Conservation (phyloP, 2,113 vertebrate species). For the Myotis lucifugus region DNA sequence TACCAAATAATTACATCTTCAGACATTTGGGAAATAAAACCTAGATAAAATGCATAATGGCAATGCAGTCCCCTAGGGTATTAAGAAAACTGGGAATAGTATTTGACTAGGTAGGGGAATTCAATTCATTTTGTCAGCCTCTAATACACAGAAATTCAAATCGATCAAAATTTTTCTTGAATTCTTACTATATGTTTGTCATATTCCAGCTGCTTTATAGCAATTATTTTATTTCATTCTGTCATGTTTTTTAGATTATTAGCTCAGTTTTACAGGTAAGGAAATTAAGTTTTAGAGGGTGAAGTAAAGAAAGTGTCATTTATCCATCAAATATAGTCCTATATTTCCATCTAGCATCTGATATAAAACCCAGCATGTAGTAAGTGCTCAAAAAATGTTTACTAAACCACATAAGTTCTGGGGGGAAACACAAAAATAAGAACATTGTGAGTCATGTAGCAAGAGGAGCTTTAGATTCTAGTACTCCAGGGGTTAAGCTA, state of each 20-base stretch:
- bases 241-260: neutral
- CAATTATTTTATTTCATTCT: slow-evolving; percentile 32
- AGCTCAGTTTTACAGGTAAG: neutral
- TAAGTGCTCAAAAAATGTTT: neutral
- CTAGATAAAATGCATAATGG: neutral
- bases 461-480: neutral
- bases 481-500: neutral
- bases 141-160: slow-evolving; percentile 18
- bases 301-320: neutral
- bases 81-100: neutral
- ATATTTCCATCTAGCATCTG: neutral
- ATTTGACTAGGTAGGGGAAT: slow-evolving; percentile 20
- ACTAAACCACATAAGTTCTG: neutral
- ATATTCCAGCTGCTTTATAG: neutral
- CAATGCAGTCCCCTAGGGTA: neutral
- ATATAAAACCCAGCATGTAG: neutral
- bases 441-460: neutral
- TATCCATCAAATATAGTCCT: neutral
- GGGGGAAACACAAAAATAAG: neutral
- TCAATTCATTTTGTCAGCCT: slow-evolving; percentile 12
- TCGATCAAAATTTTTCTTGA: slow-evolving; percentile 16
- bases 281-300: neutral
- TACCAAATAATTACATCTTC: slow-evolving; percentile 19
- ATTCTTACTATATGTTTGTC: neutral
- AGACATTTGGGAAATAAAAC: slow-evolving; percentile 15